Evolutionary conservation across 2,113 vertebrate species (phyloP), one percentile per base, ranked within the genome.

Genomic region (Halichoerus grypus): DNA sequence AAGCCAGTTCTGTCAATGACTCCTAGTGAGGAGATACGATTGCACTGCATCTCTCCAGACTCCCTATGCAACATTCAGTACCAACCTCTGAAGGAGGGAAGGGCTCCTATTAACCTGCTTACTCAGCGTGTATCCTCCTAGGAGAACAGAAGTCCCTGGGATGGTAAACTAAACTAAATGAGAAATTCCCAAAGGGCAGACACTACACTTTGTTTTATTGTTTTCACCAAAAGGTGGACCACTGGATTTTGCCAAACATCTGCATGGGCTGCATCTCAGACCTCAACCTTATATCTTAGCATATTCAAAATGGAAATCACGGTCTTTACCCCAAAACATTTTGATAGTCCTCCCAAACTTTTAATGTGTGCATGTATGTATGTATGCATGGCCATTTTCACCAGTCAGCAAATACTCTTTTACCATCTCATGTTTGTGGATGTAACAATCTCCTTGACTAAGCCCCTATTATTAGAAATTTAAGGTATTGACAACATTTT

Each of bases 31-130:
- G 16, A 51, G 15, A 39, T 46, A 76, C 72, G 51, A 3, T 0
- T 15, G 19, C 1, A 10, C 0, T 2, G 4, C 12, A 10, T 42
- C 28, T 42, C 46, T 11, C 0, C 11, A 21, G 21, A 31, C 19
- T 16, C 55, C 10, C 36, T 8, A 5, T 15, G 55, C 63, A 69
- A 14, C 16, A 11, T 16, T 21, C 21, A 31, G 1, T 4, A 5
- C 22, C 13, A 15, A 19, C 13, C 59, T 53, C 53, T 19, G 42
- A 71, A 81, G 36, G 59, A 80, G 14, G 51, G 51, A 57, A 65
- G 31, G n/a, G 8, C 61, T 42, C 55, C 28, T 1, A 19, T 19
- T n/a, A 7, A 63, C 11, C 36, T n/a, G 26, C 31, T 65, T 67
- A 33, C 53, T 42, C 12, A 63, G 5, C 71, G 31, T 21, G 6